A percentile compares a stretch with the other conserved stretches of the same genome.
phyloP scores from a whole-genome alignment of 30 jellyfish, hydroid and myxozoan genomes.

The Euphysa ruthae region DNA sequence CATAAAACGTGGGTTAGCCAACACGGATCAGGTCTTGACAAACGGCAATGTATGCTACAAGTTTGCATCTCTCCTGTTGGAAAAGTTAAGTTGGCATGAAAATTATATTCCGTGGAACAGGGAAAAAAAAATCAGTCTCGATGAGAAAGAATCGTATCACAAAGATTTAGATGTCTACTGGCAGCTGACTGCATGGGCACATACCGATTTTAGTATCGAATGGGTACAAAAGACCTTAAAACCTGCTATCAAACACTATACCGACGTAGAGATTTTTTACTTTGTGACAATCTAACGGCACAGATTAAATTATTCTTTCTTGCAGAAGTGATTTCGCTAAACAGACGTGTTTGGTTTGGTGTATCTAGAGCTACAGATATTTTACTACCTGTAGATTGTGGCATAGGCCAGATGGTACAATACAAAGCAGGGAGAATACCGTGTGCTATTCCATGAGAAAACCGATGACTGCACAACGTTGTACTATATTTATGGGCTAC shows the following conservation, averaged over 20 bases:
- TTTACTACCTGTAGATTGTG: background rate
- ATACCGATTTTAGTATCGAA: slow-evolving; percentile 9
- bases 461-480: too few species aligned
- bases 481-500: too few species aligned
- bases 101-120: slow-evolving; percentile 28
- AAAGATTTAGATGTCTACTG: slow-evolving; percentile 47
- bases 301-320: slow-evolving; percentile 15
- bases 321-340: slow-evolving; percentile 4
- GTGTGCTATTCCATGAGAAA: too few species aligned
- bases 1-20: too few species aligned
- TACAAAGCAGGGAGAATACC: too few species aligned
- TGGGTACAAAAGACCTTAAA: slow-evolving; percentile 25
- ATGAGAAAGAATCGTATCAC: slow-evolving; percentile 34
- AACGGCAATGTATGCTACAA: slow-evolving; percentile 49
- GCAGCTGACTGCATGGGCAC: slow-evolving; percentile 54
- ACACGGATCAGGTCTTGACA: slow-evolving; percentile 51
- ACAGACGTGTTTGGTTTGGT: slow-evolving; percentile 42
- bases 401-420: background rate
- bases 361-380: slow-evolving; percentile 2
- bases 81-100: slow-evolving; percentile 9
- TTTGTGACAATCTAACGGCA: slow-evolving; percentile 13
- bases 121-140: slow-evolving; percentile 6
- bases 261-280: background rate
- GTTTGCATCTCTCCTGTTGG: slow-evolving; percentile 33
- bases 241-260: slow-evolving; percentile 11